A percentile compares a stretch with the other conserved stretches of the same genome.
Conservation (phyloP, 2,888 invertebrate species). For the Pristionchus fissidentatus region DNA sequence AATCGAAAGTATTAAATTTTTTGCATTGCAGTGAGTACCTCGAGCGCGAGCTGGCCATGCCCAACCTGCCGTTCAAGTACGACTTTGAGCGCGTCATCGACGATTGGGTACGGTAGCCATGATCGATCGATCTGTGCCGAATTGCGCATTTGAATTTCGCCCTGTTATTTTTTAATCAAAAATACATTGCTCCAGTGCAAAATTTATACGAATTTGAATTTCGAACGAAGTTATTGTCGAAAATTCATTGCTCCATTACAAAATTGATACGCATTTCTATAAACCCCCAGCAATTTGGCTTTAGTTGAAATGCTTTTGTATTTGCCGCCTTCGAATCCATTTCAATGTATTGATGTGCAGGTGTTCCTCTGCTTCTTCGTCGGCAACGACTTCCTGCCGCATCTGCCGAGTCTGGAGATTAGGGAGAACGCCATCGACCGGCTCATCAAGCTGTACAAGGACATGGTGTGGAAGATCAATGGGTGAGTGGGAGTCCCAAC, state of each 20-base stretch:
- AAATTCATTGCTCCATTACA: not conserved
- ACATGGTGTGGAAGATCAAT: slow-evolving; percentile 71
- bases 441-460: slow-evolving; percentile 91
- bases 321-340: too few species aligned
- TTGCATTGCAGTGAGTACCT: slow-evolving; percentile 87
- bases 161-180: slow-evolving; percentile 80
- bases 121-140: too few species aligned
- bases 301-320: too few species aligned
- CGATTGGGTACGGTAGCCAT: slow-evolving; percentile 87
- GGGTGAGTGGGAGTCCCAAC: slow-evolving; percentile 54
- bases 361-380: slow-evolving; percentile 95
- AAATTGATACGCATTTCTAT: too few species aligned
- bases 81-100: slow-evolving; percentile 95
- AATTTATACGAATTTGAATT: not conserved
- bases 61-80: slow-evolving; percentile 91
- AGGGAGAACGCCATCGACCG: slow-evolving; percentile 86
- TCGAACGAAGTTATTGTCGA: not conserved
- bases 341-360: slow-evolving; percentile 76
- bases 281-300: too few species aligned
- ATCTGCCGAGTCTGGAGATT: slow-evolving; percentile 96
- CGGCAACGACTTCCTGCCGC: slow-evolving; percentile 98
- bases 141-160: slow-evolving; percentile 87
- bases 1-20: not conserved
- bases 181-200: not conserved
- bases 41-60: slow-evolving; percentile 89